These are phyloP conservation scores for Sternotherus odoratus DNA, from an alignment of 2,797 vertebrate species.

Conservation along the genomic window DNA sequence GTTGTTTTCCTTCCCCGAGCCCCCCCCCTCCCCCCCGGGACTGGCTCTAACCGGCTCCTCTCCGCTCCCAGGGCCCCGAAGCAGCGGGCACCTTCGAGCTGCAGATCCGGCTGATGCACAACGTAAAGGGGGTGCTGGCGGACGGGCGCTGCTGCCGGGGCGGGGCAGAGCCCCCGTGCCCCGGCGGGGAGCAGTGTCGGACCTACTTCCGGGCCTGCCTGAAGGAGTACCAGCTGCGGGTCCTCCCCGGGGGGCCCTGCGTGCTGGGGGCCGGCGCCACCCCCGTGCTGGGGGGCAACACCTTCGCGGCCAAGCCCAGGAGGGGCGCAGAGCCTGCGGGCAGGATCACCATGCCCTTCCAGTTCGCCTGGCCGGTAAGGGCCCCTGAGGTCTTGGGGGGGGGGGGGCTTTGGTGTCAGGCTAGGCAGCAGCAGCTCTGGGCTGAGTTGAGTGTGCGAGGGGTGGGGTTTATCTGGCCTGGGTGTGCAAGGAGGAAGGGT, in stretches of 20 bases:
- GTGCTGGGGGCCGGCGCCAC: slow-evolving; percentile 83
- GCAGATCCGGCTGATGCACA: slow-evolving; percentile 84
- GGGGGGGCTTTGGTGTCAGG: background rate
- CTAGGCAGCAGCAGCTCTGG: background rate
- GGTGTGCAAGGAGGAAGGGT: background rate
- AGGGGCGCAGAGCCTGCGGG: slow-evolving; percentile 44
- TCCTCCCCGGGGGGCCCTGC: slow-evolving; percentile 79
- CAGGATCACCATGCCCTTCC: slow-evolving; percentile 85
- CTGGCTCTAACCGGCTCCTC: background rate
- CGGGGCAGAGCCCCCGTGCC: slow-evolving; percentile 78
- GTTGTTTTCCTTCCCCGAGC: background rate
- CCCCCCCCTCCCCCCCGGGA: too few species aligned
- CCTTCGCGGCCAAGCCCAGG: slow-evolving; percentile 75
- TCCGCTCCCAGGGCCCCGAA: slow-evolving; percentile 66
- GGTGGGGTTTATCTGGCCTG: background rate
- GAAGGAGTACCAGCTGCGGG: slow-evolving; percentile 88
- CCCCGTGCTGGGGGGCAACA: slow-evolving; percentile 84
- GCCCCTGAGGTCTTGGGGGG: background rate
- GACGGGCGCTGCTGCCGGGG: slow-evolving; percentile 81
- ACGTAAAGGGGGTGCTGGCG: slow-evolving; percentile 81
- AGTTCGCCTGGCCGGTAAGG: slow-evolving; percentile 89
- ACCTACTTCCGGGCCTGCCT: slow-evolving; percentile 86
- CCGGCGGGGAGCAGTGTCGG: slow-evolving; percentile 79
- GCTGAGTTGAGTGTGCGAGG: background rate
- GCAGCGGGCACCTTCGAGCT: slow-evolving; percentile 86